A percentile compares a stretch with the other conserved stretches of the same genome.
phyloP scores from a whole-genome alignment of 2,888 invertebrate species.

The Sphaerophoria taeniata region DNA sequence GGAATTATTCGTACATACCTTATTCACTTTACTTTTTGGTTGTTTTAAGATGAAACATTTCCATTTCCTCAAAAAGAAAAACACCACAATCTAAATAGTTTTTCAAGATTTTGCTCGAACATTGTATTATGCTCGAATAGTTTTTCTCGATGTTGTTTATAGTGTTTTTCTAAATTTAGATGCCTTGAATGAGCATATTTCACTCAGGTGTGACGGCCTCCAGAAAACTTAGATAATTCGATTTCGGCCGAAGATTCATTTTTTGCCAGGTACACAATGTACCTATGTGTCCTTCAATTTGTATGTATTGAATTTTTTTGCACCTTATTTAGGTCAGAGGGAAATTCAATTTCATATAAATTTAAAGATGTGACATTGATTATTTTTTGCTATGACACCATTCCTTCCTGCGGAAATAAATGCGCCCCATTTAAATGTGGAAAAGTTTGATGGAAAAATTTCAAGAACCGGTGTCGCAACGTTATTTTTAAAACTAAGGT shows the following conservation, averaged over 20 bases:
- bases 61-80: conserved; percentile 27
- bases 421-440: background rate
- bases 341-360: conserved; percentile 6
- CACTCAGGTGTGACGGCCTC: no score
- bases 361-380: background rate
- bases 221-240: no score
- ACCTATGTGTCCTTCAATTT: background rate
- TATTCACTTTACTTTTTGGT: background rate
- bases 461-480: conserved; percentile 18
- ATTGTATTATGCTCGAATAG: conserved; percentile 54
- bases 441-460: background rate
- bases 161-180: conserved; percentile 58
- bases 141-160: conserved; percentile 55
- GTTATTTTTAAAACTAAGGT: conserved; percentile 4
- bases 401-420: background rate
- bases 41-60: conserved; percentile 6
- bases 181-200: background rate
- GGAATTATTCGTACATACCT: conserved; percentile 4
- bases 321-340: conserved; percentile 10
- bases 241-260: no score
- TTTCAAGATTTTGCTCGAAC: conserved; percentile 48
- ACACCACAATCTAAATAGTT: conserved; percentile 35
- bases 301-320: conserved; percentile 23
- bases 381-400: no score
- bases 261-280: no score